phyloP scores from a whole-genome alignment of 2,797 vertebrate species.

The Anguilla marmorata region DNA sequence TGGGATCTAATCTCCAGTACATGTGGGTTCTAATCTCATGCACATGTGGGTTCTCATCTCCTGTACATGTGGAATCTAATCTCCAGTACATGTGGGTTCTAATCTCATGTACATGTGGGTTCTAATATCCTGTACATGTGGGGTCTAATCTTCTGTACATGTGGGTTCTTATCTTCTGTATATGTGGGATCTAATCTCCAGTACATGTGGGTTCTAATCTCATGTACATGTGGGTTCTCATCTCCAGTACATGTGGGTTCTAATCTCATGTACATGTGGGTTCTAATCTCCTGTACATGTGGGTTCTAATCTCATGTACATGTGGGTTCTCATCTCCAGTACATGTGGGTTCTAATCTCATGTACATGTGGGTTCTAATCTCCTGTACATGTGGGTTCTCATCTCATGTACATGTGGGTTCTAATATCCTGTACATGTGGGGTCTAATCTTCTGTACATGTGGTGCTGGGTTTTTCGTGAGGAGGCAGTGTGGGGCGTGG shows the following conservation, averaged over 20 bases:
- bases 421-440: not conserved
- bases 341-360: conserved; percentile 53
- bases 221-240: too few species aligned
- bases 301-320: not conserved
- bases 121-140: conserved; percentile 33
- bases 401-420: not conserved
- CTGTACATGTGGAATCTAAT: conserved; percentile 49
- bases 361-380: too few species aligned
- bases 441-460: not conserved
- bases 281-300: not conserved
- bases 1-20: too few species aligned
- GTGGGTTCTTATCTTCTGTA: too few species aligned
- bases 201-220: too few species aligned
- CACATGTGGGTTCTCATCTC: not conserved
- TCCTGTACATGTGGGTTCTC: not conserved
- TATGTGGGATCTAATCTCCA: too few species aligned
- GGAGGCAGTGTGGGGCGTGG: not conserved
- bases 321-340: conserved; percentile 60
- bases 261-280: too few species aligned
- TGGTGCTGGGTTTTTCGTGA: not conserved
- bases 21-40: not conserved
- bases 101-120: conserved; percentile 46
- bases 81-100: conserved; percentile 62
- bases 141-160: conserved; percentile 34
- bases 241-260: too few species aligned